Conservation (phyloP, 1,140 invertebrate species). For the Archegozetes longisetosus region DNA sequence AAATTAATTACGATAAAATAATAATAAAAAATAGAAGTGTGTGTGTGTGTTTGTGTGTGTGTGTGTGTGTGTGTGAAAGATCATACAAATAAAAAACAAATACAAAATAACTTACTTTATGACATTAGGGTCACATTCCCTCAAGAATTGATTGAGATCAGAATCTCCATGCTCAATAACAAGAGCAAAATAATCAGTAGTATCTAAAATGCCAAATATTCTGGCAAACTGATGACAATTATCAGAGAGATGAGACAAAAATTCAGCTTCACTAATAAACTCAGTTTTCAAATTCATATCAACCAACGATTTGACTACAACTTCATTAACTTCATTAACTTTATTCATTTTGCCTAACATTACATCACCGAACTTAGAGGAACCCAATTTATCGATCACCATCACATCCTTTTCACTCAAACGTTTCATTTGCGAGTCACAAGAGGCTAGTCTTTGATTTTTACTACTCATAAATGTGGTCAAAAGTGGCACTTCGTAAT, state of each 20-base stretch:
- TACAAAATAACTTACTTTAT: slow-evolving; percentile 3
- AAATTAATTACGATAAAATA: no score
- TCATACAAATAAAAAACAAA: not conserved
- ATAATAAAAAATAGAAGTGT: no score
- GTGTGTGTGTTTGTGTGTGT: no score
- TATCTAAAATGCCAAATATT: slow-evolving; percentile 1
- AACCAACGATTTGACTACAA: slow-evolving; percentile 3
- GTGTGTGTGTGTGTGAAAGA: no score
- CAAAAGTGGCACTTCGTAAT: not conserved
- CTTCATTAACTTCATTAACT: not conserved
- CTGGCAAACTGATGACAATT: slow-evolving; percentile 11
- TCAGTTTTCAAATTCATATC: slow-evolving; percentile 2
- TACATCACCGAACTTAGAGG: slow-evolving; percentile 2
- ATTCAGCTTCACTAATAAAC: slow-evolving; percentile 5
- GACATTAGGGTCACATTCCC: slow-evolving; percentile 9
- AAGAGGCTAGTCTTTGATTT: not conserved
- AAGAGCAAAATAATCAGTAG: slow-evolving; percentile 1
- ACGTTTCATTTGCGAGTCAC: not conserved
- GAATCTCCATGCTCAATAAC: slow-evolving; percentile 7
- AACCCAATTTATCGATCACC: not conserved
- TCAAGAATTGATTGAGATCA: slow-evolving; percentile 7
- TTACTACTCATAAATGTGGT: not conserved
- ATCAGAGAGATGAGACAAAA: not conserved
- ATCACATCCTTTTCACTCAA: slow-evolving; percentile 3
- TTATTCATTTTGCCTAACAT: not conserved